phyloP scores from a whole-genome alignment of 2,888 invertebrate genomes.

The Hyles lineata region DNA sequence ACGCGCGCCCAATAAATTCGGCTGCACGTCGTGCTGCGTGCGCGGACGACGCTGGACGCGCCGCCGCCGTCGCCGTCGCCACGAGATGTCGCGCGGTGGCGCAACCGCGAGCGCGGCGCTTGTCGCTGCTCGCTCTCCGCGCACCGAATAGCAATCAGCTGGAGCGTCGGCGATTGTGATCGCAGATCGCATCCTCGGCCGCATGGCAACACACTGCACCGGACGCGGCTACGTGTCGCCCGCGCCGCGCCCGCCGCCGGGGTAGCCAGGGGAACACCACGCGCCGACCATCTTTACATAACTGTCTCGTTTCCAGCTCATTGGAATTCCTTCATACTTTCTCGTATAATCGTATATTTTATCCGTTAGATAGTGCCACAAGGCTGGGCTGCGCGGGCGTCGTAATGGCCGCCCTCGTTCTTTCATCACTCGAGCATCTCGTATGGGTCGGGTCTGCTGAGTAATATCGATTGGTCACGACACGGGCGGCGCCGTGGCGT shows the following conservation, averaged over 20 bases:
- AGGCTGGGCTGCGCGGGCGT: not conserved
- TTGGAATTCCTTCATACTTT: slow-evolving; percentile 25
- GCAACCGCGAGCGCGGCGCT: slow-evolving; percentile 47
- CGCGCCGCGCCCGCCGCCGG: slow-evolving; percentile 28
- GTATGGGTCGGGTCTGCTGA: not conserved
- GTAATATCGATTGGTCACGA: not conserved
- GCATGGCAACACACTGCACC: slow-evolving; percentile 24
- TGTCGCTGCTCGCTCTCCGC: slow-evolving; percentile 36
- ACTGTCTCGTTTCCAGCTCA: slow-evolving; percentile 25
- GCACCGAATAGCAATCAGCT: slow-evolving; percentile 27
- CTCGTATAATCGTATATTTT: slow-evolving; percentile 22
- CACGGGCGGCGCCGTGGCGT: not conserved
- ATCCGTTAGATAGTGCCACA: not conserved
- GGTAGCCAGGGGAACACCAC: slow-evolving; percentile 24
- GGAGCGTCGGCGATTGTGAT: not conserved
- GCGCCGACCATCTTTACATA: slow-evolving; percentile 21
- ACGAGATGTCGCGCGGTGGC: slow-evolving; percentile 43
- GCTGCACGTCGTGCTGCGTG: slow-evolving; percentile 37
- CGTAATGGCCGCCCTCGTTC: slow-evolving; percentile 4
- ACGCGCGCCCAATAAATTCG: slow-evolving; percentile 44
- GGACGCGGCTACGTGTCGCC: slow-evolving; percentile 34
- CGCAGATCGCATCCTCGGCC: slow-evolving; percentile 16
- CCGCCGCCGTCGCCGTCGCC: slow-evolving; percentile 22
- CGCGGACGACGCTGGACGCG: slow-evolving; percentile 21
- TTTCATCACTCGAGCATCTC: not conserved